Evolutionary conservation across 2,797 vertebrate genomes (phyloP), one percentile per base, ranked within the genome.

Genomic region (Rhinatrema bivittatum): DNA sequence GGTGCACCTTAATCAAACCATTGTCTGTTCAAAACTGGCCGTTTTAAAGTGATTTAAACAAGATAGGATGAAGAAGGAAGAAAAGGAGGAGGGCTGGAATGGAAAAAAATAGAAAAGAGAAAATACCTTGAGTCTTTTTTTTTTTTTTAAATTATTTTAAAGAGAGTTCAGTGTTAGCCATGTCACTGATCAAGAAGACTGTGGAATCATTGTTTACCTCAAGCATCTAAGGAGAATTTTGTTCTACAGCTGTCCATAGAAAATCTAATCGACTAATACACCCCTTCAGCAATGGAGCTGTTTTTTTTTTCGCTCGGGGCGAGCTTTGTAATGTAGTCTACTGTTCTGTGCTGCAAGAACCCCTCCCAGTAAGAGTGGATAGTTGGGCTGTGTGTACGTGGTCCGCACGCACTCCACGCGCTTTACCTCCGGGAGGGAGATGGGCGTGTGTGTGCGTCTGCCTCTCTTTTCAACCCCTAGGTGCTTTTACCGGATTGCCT

Each of bases 31-130:
- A 76, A 50, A 46, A 50, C 70, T 72, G 62, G 46, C 60, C 56
- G 56, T 64, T 79, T 73, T 76, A 62, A 70, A 74, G 79, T 77
- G 68, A 78, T 81, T 84, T 91, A 89, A 90, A n/a, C n/a, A 15
- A 8, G 24, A 29, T 16, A 5, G 29, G 10, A 22, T 3, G 4
- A 2, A n/a, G n/a, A n/a, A n/a, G n/a, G 12, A 6, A 8, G 2
- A 26, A n/a, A n/a, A 38, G 59, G 57, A 57, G 46, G 52, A 47
- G 45, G 68, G 39, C 46, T 64, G 58, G 56, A 56, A 66, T n/a
- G 66, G 63, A 70, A 62, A 39, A 20, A 62, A 71, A 53, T 46
- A 58, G 59, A 58, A 14, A 38, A 62, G 54, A 38, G 46, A 51
- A 14, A 25, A 25, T 32, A 19, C 16, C 4, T 31, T 11, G 60